Evolutionary conservation across 2,888 invertebrate genomes (phyloP), one percentile per base, ranked within the genome.

Genomic region (Drosophila mettleri): DNA sequence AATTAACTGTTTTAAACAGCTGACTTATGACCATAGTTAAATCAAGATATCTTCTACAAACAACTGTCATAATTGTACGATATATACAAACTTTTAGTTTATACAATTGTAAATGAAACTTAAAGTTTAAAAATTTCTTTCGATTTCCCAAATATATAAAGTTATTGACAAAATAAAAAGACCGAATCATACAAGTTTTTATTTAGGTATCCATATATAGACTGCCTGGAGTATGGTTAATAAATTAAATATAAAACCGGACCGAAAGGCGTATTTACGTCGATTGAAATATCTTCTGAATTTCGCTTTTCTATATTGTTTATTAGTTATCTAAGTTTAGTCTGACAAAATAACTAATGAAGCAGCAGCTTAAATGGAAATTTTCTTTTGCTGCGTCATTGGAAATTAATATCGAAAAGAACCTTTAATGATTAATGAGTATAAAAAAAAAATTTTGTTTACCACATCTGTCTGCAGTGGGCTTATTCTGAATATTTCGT

Each of bases 1-100:
- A 54, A 57, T 62, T 52, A 70, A 60, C 54, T 69, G 58, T 55
- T 68, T 65, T 49, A 67, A 54, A 64, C 38, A 64, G 29, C 59
- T 38, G 46, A 61, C 63, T 53, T 41, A 69, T 61, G 59, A 70
- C 57, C 39, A 49, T 53, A 58, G 43, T 57, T 22, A 52, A 55
- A 70, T 10, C 20, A 24, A 24, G 10, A 52, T 52, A 27, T 38
- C 27, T 27, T 52, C 38, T 38, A 52, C 51, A 51, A 51, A 36
- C 20, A 52, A 29, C 36, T 38, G 18, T 24, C 36, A 52, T 18
- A 29, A 52, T 38, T 5, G 18, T 27, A 27, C 49, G 27, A 31
- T 18, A 29, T 16, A 27, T 12, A 14, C 0, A 14, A 1, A 18
- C 33, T 20, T 18, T 29, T 45, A 45, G 16, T 12, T 18, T 10